A percentile compares a stretch with the other conserved stretches of the same genome.
Conservation (phyloP, 2,888 invertebrate genomes). For the Limulus polyphemus region DNA sequence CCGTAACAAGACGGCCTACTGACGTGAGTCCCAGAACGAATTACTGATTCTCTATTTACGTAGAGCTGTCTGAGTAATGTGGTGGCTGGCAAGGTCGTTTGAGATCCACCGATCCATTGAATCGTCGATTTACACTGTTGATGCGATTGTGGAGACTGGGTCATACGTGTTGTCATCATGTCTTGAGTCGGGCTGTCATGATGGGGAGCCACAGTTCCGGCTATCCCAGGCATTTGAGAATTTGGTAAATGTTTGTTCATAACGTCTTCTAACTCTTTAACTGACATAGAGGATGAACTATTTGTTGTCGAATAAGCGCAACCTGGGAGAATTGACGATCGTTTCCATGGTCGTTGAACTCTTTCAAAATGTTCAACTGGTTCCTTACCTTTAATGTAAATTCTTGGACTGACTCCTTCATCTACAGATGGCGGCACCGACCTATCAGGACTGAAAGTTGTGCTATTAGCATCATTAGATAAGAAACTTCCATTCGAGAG, state of each 20-base stretch:
- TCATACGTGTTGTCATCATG: no score
- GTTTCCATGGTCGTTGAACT: no score
- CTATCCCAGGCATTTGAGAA: slow-evolving; percentile 3
- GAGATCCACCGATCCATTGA: slow-evolving; percentile 74
- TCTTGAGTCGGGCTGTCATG: no score
- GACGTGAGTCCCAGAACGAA: slow-evolving; percentile 58
- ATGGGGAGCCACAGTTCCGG: background rate
- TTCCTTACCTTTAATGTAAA: no score
- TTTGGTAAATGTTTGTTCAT: slow-evolving; percentile 82
- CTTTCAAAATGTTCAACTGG: no score
- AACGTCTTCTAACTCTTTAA: slow-evolving; percentile 85
- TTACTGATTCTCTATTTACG: slow-evolving; percentile 87
- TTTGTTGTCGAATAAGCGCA: no score
- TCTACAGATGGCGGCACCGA: no score
- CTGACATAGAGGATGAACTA: slow-evolving; percentile 46
- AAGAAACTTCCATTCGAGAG: no score
- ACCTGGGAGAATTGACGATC: no score
- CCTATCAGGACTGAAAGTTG: no score
- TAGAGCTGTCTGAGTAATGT: slow-evolving; percentile 78
- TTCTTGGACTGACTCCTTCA: no score
- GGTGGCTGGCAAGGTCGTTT: slow-evolving; percentile 62
- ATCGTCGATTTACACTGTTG: slow-evolving; percentile 42
- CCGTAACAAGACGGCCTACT: slow-evolving; percentile 30
- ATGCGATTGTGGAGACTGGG: background rate
- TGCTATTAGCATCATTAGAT: no score